These are phyloP conservation scores for Nephotettix cincticeps DNA, from an alignment of 1,140 invertebrate genomes.

Conservation along the genomic window DNA sequence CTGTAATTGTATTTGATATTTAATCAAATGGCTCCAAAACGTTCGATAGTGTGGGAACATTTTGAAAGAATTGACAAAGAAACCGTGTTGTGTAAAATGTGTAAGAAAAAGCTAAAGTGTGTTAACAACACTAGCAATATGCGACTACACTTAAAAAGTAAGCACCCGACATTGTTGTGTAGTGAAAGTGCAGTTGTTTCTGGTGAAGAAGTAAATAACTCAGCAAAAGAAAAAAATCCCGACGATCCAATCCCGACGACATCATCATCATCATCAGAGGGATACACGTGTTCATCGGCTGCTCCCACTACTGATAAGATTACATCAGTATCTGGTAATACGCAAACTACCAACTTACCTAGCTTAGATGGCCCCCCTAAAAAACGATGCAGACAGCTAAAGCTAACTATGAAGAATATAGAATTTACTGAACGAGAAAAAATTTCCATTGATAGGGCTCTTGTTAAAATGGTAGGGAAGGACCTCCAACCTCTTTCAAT, in stretches of 20 bases:
- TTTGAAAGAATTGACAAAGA: neutral
- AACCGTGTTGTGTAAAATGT: neutral
- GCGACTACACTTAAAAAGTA: neutral
- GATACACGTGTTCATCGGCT: too few species aligned
- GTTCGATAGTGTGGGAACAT: neutral
- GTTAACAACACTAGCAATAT: neutral
- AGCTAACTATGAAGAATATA: neutral
- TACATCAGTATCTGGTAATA: too few species aligned
- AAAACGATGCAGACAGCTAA: constrained; percentile 2
- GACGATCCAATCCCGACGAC: too few species aligned
- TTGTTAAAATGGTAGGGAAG: neutral
- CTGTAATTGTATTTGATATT: neutral
- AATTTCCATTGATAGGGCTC: neutral
- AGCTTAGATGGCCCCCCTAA: neutral
- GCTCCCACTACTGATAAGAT: too few species aligned
- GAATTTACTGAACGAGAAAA: too few species aligned
- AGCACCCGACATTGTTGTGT: neutral
- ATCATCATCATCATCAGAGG: too few species aligned
- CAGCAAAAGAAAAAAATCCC: too few species aligned
- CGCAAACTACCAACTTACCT: neutral
- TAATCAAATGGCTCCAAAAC: neutral
- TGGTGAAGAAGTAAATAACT: too few species aligned
- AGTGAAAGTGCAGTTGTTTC: too few species aligned
- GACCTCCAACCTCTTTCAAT: constrained; percentile 19
- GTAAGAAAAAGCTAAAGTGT: neutral